Base-by-base conservation (phyloP, 1,140 invertebrate species). In the Calliphora vicina region DNA sequence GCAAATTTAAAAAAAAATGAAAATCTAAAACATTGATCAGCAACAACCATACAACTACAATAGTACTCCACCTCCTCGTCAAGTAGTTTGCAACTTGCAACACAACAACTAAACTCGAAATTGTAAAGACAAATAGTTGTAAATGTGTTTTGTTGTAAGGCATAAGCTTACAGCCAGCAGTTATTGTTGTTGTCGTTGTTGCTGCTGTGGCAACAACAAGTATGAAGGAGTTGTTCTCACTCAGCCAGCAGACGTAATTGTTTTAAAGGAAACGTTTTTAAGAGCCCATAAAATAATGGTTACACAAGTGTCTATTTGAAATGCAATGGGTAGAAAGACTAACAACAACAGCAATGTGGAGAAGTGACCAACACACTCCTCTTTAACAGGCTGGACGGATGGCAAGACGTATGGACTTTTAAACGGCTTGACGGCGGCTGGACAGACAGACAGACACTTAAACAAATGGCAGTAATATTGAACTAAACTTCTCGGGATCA, bases 161-260 rank as follows among this genome's bases (percentile, higher is more conserved):
- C 35, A 35, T 35, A n/a, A n/a, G 35, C 35, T 8, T 35, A 35
- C 35, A 35, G 15, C 15, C 15, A 17, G 50, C 15, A 57, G 50
- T 57, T 57, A 15, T 57, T 57, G 50, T 57, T 57, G 50, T 57
- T 57, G 17, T 57, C n/a, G 15, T 57, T 57, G 15, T 57, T 57
- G n/a, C 15, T n/a, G 50, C 1, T n/a, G 23, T 67, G 9, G 20
- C 10, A 67, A 67, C 17, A 23, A 67, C 61, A 25, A 23, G n/a
- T 67, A 67, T 25, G 61, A 67, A 67, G 61, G 61, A 67, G 61
- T 67, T 23, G 61, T 23, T 57, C 50, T 57, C n/a, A 23, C 61
- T 67, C n/a, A 67, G 9, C n/a, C 61, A 67, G 50, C 50, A 57
- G 61, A 67, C 61, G 61, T 67, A 67, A 67, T 67, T 67, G 61